Conservation (phyloP, 2,888 invertebrate species). For the Drosophila anceps region DNA sequence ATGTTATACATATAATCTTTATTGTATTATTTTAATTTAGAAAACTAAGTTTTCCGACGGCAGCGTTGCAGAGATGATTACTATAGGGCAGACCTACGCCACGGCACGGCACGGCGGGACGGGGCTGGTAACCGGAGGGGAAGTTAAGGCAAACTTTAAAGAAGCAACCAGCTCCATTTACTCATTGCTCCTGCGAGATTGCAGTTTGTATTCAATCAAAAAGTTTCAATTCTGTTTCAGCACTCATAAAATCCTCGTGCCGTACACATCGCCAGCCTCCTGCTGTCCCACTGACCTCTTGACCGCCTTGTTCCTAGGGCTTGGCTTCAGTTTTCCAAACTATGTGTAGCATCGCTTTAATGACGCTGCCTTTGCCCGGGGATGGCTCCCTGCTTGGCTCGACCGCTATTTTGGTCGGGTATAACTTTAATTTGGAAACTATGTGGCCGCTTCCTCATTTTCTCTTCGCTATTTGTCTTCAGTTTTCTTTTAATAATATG, state of each 20-base stretch:
- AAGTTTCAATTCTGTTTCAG: conserved; percentile 73
- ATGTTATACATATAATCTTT: conserved; percentile 66
- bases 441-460: conserved; percentile 42
- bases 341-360: conserved; percentile 72
- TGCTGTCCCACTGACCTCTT: conserved; percentile 36
- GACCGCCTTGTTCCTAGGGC: conserved; percentile 25
- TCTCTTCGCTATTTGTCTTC: conserved; percentile 46
- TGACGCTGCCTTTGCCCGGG: conserved; percentile 45
- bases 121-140: conserved; percentile 40
- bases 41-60: conserved; percentile 62
- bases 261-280: conserved; percentile 22
- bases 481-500: conserved; percentile 6
- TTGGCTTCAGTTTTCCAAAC: conserved; percentile 55
- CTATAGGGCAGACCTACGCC: conserved; percentile 9
- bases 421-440: conserved; percentile 72
- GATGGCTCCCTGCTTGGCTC: conserved; percentile 19
- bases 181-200: conserved; percentile 54
- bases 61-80: conserved; percentile 24
- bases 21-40: conserved; percentile 80
- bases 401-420: conserved; percentile 25
- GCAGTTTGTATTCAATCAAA: conserved; percentile 79
- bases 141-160: conserved; percentile 37
- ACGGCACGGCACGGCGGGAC: conserved; percentile 23
- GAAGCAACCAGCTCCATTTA: conserved; percentile 49
- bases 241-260: conserved; percentile 54